Conservation (phyloP, 2,113 vertebrate species). For the Petrocephalus zakoni region DNA sequence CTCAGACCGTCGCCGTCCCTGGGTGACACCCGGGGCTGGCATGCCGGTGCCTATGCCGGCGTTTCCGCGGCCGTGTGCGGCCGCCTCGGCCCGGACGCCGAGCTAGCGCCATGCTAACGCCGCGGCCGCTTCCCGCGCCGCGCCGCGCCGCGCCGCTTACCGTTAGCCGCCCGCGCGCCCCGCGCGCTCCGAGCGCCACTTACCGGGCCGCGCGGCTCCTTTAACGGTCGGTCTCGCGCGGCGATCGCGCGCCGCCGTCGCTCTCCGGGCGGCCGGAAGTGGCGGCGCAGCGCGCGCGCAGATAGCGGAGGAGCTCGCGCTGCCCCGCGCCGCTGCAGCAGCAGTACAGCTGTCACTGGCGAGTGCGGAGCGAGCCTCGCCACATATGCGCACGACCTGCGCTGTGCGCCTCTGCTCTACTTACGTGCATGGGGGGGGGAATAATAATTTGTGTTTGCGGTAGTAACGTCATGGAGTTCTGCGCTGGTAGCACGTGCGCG, state of each 20-base stretch:
- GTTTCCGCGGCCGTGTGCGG: background rate
- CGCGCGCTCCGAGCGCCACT: background rate
- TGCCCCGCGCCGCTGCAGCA: no score
- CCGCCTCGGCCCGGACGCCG: background rate
- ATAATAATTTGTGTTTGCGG: background rate
- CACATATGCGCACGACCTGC: background rate
- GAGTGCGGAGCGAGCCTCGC: background rate
- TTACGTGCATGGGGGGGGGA: background rate
- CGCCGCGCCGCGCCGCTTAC: no score
- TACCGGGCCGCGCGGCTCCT: background rate
- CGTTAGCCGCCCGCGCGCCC: no score
- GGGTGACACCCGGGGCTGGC: background rate
- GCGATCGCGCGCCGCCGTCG: background rate
- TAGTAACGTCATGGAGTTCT: conserved; percentile 4
- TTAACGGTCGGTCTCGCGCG: background rate
- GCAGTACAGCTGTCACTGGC: background rate
- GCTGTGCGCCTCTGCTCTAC: background rate
- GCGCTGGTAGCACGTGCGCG: background rate
- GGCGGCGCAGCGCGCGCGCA: background rate
- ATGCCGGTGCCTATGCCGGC: background rate
- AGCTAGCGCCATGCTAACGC: background rate
- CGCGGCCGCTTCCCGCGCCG: no score
- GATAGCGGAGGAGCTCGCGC: background rate
- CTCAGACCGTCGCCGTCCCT: background rate
- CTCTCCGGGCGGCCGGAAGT: background rate